Base-by-base conservation (phyloP, 2,888 invertebrate species). In the Alloplasta piceator region DNA sequence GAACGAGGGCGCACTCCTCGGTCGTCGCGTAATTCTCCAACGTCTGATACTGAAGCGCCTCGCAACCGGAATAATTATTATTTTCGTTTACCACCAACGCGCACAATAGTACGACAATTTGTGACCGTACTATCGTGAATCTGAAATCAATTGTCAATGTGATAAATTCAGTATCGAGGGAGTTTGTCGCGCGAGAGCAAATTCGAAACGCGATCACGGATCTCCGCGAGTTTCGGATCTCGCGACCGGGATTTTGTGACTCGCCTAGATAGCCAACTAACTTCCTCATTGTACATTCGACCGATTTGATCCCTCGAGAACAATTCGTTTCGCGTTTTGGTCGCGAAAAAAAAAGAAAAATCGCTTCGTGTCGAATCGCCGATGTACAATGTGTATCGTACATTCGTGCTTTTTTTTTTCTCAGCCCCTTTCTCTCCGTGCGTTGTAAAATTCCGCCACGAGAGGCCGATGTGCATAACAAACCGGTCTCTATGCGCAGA, bases 1-100 rank as follows among this genome's bases (percentile, higher is more conserved):
- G 93, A 87, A 97, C 93, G 58, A 97, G 93, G 6, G 97, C 97
- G 92, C 97, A 97, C 88, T 97, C 97, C 39, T 93, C 92, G 79
- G 93, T 93, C n/a, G 77, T 82, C 12, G 77, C 60, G 78, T 87
- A 91, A 73, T 84, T 70, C 39, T 90, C 90, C 14, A 89, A 48
- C 41, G 91, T 83, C 73, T 92, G 89, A 82, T 89, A 90, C 70
- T 91, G 91, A 60, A 92, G 80, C 38, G 85, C 86, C 58, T 74
- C 63, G 66, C 76, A 64, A 71, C 83, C 72, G 64, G 73, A 58
- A 81, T 70, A 50, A 70, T 67, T 61, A 50, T 74, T 64, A 52
- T 63, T 72, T 52, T 56, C 68, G 36, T 75, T 52, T 74, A 66
- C 70, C 16, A 82, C 76, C 41, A 87, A 41, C 61, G 87, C 74